Evolutionary conservation across 2,888 invertebrate genomes (phyloP).

Genomic region (Stenurella melanura): DNA sequence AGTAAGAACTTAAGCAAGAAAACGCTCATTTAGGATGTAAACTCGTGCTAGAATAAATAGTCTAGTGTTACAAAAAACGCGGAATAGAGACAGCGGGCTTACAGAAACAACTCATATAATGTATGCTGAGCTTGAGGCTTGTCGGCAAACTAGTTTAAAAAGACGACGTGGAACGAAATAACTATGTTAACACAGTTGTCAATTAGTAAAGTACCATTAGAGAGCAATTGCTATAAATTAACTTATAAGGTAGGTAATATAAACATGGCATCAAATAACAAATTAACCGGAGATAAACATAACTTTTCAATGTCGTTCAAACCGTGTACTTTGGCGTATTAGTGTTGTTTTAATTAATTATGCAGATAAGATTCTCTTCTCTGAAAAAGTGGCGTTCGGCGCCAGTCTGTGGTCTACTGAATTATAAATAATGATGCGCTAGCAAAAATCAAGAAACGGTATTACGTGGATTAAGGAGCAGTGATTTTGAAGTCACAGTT

Average conservation of each 20-base stretch:
- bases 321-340: conserved; percentile 38
- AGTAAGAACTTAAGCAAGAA: not conserved
- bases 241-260: conserved; percentile 50
- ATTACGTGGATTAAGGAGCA: not conserved
- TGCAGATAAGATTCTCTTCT: conserved; percentile 33
- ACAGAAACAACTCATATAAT: conserved; percentile 8
- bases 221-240: conserved; percentile 57
- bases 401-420: not conserved
- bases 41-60: conserved; percentile 5
- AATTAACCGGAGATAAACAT: conserved; percentile 48
- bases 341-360: conserved; percentile 43
- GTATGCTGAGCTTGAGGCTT: conserved; percentile 8
- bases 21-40: not conserved
- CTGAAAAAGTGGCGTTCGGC: conserved; percentile 27
- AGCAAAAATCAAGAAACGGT: not conserved
- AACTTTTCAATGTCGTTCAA: conserved; percentile 47
- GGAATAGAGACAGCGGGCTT: not conserved
- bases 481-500: conserved; percentile 18
- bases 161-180: conserved; percentile 31
- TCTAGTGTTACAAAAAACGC: not conserved
- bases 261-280: conserved; percentile 47
- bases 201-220: conserved; percentile 40
- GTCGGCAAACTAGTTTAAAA: conserved; percentile 22
- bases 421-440: conserved; percentile 9
- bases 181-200: conserved; percentile 42